These are phyloP conservation scores for Drepana falcataria DNA, from an alignment of 2,888 invertebrate species.

Conservation along the genomic window DNA sequence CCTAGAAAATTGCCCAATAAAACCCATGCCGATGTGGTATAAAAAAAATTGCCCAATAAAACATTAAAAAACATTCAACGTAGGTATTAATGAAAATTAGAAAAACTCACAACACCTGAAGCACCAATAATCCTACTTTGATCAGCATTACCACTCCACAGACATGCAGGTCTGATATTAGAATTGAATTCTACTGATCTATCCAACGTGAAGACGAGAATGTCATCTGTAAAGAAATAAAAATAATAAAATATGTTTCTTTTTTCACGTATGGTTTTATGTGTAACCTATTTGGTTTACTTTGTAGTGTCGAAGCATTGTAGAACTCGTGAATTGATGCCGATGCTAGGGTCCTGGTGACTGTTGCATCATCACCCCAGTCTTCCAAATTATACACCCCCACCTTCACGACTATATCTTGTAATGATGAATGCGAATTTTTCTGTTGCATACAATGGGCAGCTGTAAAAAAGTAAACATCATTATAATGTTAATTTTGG, in stretches of 20 bases:
- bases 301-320: conserved; percentile 48
- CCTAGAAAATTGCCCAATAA: too few relatives aligned
- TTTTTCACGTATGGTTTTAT: too few relatives aligned
- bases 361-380: conserved; percentile 67
- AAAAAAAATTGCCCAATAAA: background rate
- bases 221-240: conserved; percentile 64
- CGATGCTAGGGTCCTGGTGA: conserved; percentile 56
- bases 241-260: conserved; percentile 1
- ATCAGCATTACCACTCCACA: conserved; percentile 71
- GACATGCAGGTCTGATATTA: conserved; percentile 77
- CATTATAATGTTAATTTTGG: background rate
- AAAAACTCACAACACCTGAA: conserved; percentile 57
- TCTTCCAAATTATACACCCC: conserved; percentile 68
- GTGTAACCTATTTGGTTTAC: conserved; percentile 32
- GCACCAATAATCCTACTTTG: conserved; percentile 52
- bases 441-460: conserved; percentile 72
- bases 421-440: conserved; percentile 39
- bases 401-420: conserved; percentile 60
- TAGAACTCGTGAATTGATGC: conserved; percentile 55
- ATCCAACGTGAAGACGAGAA: conserved; percentile 74
- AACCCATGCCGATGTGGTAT: too few relatives aligned
- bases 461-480: conserved; percentile 44
- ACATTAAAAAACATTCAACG: background rate
- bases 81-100: background rate
- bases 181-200: conserved; percentile 65